These are phyloP conservation scores for Orchesella flavescens DNA, from an alignment of 2,888 invertebrate species.

Conservation along the genomic window DNA sequence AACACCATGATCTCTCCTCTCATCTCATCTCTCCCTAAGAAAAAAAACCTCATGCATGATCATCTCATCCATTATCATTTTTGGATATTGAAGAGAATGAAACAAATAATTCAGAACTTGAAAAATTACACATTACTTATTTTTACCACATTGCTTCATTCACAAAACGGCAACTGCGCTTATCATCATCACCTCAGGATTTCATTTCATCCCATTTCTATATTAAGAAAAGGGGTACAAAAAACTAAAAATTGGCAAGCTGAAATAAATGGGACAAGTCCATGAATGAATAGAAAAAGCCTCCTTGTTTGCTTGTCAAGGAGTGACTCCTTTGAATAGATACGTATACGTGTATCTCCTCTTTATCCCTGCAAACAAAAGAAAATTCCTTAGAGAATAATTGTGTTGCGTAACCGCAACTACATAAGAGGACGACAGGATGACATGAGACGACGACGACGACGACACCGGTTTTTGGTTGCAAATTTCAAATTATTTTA, in stretches of 20 bases:
- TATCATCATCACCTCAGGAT: not conserved
- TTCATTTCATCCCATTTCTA: not conserved
- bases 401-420: constrained; percentile 5
- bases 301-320: constrained; percentile 24
- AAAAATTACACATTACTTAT: not conserved
- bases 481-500: not conserved
- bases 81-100: not conserved
- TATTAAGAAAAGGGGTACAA: not conserved
- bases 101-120: not conserved
- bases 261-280: constrained; percentile 47
- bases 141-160: not conserved
- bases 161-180: not conserved
- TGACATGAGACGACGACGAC: not conserved
- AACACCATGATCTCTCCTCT: not conserved
- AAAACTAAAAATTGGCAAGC: not conserved
- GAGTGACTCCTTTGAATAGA: not conserved
- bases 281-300: constrained; percentile 39
- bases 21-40: no score
- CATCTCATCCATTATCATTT: not conserved
- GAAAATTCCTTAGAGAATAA: constrained; percentile 27
- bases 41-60: constrained; percentile 1
- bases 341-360: not conserved
- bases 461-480: constrained; percentile 18
- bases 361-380: constrained; percentile 27
- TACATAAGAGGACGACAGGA: constrained; percentile 1